Base-by-base conservation (phyloP, 1,140 invertebrate species). In the Brachionus manjavacas region DNA sequence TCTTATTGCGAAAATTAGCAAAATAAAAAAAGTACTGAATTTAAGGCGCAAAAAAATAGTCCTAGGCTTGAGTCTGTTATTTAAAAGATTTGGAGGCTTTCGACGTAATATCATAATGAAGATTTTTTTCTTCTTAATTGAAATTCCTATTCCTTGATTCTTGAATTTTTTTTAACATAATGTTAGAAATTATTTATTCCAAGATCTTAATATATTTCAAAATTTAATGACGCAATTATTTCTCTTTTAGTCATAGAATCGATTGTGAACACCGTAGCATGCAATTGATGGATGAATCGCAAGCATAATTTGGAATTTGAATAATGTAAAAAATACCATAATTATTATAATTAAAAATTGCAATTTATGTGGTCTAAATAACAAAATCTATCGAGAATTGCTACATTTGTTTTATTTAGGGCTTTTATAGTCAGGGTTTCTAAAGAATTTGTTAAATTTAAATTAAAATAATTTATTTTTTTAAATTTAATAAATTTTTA, bases 81-180 rank as follows among this genome's bases (percentile, higher is more conserved):
- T 60, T 20, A 20, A 60, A 60, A 60, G 52, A 46, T 60, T 60
- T 23, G 4, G n/a, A 20, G 25, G 52, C 52, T 60, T 60, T 28
- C 66, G 66, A 68, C 66, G 66, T 68, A 68, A 68, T 68, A 68
- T 68, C 66, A 68, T 68, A 68, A 68, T 68, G 66, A 31, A 31
- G 25, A 31, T 68, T 68, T 68, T 9, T 3, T 68, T 35, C 14
- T 68, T 68, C 11, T 14, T 23, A 31, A 31, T 16, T 14, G 8
- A 68, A 68, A 68, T 31, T 68, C 11, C 31, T 68, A 35, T 25
- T 31, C 31, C 66, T 68, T 31, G 66, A 68, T 28, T 68, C 23
- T 68, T 60, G n/a, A 23, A 60, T 60, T 46, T 46, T 46, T 46
- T 46, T 46, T 60, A 60, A 20, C 52, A 68, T 68, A 68, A 68